These are phyloP conservation scores for Apteryx owenii DNA, from an alignment of 2,113 vertebrate genomes.

Conservation along the genomic window DNA sequence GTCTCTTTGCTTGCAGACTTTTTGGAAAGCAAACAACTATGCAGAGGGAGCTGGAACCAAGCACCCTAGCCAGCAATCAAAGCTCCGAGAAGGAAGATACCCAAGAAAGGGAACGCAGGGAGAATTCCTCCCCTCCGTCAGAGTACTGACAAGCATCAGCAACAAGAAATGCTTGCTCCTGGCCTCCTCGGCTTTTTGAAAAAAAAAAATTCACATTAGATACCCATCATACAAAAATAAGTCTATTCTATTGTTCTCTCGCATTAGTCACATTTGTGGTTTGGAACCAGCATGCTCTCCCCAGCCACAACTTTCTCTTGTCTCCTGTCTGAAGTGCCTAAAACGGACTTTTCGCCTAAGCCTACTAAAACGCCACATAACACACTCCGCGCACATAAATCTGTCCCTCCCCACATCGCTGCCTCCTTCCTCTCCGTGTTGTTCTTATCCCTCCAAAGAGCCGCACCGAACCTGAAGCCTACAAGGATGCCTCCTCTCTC, in stretches of 20 bases:
- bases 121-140: background rate
- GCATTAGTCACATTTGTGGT: rapidly evolving
- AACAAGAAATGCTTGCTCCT: background rate
- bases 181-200: background rate
- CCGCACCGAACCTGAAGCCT: background rate
- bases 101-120: background rate
- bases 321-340: rapidly evolving
- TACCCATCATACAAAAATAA: background rate
- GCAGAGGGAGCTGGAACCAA: background rate
- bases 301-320: background rate
- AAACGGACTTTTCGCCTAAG: background rate
- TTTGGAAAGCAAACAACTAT: background rate
- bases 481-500: rapidly evolving
- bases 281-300: rapidly evolving
- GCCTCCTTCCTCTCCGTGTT: rapidly evolving
- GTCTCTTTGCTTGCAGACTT: background rate
- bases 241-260: background rate
- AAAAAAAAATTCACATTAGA: background rate
- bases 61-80: rapidly evolving
- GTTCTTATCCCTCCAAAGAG: background rate
- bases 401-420: background rate
- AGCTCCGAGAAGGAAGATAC: background rate
- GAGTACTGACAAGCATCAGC: background rate
- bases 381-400: background rate
- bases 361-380: rapidly evolving